phyloP scores from a whole-genome alignment of 2,113 vertebrate genomes.

The Tachuris rubrigastra region DNA sequence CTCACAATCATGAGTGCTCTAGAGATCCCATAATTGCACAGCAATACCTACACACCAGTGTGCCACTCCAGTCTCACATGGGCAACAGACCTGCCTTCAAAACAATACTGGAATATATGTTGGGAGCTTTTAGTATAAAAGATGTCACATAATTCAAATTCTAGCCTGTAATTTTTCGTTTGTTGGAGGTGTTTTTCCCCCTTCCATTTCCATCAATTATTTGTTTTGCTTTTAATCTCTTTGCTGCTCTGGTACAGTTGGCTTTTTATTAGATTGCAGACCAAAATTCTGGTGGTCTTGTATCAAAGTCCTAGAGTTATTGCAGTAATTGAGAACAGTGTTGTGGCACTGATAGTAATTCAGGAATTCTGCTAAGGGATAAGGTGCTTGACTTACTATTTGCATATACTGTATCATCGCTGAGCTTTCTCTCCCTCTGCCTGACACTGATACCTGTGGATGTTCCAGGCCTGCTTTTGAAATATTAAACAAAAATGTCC shows the following conservation, averaged over 20 bases:
- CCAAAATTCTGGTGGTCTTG: neutral
- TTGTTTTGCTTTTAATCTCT: slow-evolving; percentile 23
- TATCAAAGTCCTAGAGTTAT: neutral
- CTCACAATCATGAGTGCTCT: neutral
- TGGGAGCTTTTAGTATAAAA: neutral
- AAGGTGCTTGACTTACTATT: neutral
- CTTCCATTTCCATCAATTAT: neutral
- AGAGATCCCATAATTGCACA: neutral
- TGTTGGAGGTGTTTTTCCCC: neutral
- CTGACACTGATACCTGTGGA: neutral
- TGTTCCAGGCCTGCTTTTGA: neutral
- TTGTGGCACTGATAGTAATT: neutral
- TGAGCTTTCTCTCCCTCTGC: neutral
- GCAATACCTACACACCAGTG: neutral
- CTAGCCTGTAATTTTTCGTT: neutral
- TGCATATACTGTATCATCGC: neutral
- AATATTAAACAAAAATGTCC: neutral
- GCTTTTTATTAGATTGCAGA: slow-evolving; percentile 23
- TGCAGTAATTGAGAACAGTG: neutral
- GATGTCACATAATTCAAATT: neutral
- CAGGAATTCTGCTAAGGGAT: neutral
- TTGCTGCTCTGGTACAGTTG: neutral
- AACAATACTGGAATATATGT: neutral
- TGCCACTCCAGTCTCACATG: neutral
- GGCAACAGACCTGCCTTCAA: neutral